phyloP scores from a whole-genome alignment of 2,888 invertebrate genomes.

The Nemotelus pantherinus region DNA sequence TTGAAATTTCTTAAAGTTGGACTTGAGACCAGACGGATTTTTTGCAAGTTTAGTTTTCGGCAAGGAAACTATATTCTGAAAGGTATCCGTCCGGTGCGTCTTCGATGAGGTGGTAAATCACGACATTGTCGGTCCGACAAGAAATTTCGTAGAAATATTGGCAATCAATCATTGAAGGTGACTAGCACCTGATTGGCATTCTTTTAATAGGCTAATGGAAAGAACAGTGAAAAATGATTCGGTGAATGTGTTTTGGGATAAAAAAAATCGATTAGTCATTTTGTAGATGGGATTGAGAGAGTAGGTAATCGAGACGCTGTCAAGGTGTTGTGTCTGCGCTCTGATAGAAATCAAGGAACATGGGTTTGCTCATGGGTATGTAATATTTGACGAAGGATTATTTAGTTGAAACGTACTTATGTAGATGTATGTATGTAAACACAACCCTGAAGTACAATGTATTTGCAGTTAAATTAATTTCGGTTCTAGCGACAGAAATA shows the following conservation, averaged over 20 bases:
- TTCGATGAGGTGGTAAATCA: background rate
- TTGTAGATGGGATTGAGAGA: background rate
- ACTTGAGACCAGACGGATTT: conserved; percentile 1
- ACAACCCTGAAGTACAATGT: too few species aligned
- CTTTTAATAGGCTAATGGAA: conserved; percentile 25
- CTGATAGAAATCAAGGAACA: too few species aligned
- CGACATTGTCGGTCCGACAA: too few species aligned
- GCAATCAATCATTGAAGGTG: conserved; percentile 33
- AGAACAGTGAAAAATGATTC: background rate
- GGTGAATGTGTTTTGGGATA: background rate
- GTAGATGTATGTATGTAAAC: too few species aligned
- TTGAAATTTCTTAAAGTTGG: conserved; percentile 7
- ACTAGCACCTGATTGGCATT: conserved; percentile 33
- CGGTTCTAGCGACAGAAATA: too few species aligned
- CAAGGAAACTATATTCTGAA: background rate
- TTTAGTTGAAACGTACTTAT: too few species aligned
- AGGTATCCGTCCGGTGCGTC: background rate
- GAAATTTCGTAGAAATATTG: conserved; percentile 22
- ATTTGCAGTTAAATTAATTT: too few species aligned
- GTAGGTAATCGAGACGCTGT: too few species aligned
- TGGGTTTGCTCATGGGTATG: too few species aligned
- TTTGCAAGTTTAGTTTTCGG: background rate
- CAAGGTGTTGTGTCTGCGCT: too few species aligned
- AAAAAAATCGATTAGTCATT: conserved; percentile 15
- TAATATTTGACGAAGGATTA: too few species aligned